These are phyloP conservation scores for Pristionchus pacificus DNA, from an alignment of 1,140 invertebrate genomes.

Conservation along the genomic window DNA sequence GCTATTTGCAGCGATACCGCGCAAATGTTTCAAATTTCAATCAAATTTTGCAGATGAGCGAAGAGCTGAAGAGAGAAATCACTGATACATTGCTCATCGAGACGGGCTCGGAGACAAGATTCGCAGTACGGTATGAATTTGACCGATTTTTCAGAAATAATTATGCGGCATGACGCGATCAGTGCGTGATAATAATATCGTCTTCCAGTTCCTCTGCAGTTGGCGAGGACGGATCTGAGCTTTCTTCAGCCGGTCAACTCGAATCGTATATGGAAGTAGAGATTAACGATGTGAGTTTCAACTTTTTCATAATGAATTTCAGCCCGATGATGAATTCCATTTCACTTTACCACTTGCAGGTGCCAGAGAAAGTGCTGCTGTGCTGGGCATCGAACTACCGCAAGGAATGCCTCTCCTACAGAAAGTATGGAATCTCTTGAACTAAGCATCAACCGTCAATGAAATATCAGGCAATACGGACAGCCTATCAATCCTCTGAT, in stretches of 20 bases:
- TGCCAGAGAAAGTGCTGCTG: slow-evolving; percentile 65
- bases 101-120: neutral
- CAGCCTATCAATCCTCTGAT: slow-evolving; percentile 67
- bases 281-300: slow-evolving; percentile 47
- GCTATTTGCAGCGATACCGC: too few relatives aligned
- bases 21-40: too few relatives aligned
- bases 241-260: slow-evolving; percentile 79
- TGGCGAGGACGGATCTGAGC: slow-evolving; percentile 73
- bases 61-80: too few relatives aligned
- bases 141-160: too few relatives aligned
- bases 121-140: neutral
- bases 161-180: neutral
- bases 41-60: too few relatives aligned
- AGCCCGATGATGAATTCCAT: too few relatives aligned
- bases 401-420: slow-evolving; percentile 71
- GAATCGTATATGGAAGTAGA: slow-evolving; percentile 70
- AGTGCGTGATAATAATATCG: neutral
- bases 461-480: slow-evolving; percentile 65
- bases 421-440: slow-evolving; percentile 42
- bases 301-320: too few relatives aligned
- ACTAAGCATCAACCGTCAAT: neutral
- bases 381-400: slow-evolving; percentile 79
- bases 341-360: too few relatives aligned
- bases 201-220: slow-evolving; percentile 66
- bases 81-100: neutral